phyloP scores from a whole-genome alignment of 2,797 vertebrate species.

The Characodon lateralis region DNA sequence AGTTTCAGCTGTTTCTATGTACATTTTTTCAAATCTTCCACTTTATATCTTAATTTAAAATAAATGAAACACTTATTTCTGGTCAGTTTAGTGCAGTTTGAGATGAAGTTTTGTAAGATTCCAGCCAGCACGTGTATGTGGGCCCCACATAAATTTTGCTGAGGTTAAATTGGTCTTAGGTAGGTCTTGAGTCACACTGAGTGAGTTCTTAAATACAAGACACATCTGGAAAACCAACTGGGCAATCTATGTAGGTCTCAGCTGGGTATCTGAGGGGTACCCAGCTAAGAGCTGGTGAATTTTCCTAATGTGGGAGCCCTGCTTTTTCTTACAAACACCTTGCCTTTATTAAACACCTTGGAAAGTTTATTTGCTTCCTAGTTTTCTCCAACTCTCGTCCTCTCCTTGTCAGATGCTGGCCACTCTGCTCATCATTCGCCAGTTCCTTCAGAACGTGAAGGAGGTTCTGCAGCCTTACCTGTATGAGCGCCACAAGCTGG shows the following conservation, averaged over 20 bases:
- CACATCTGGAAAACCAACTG: no score
- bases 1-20: background rate
- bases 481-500: constrained; percentile 89
- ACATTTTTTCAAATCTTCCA: background rate
- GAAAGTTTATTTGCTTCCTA: background rate
- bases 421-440: constrained; percentile 95
- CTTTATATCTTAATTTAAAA: background rate
- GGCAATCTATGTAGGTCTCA: no score
- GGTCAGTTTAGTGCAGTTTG: background rate
- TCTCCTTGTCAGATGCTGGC: constrained; percentile 89
- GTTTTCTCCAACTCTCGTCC: constrained; percentile 5
- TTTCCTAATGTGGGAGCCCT: background rate
- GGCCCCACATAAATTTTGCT: background rate
- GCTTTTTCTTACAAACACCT: background rate
- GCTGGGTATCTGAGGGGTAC: no score
- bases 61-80: background rate
- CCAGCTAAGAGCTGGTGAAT: background rate
- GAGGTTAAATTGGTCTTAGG: background rate
- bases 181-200: background rate
- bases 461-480: constrained; percentile 96
- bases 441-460: constrained; percentile 94
- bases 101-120: background rate
- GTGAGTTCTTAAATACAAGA: background rate
- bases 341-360: background rate
- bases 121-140: background rate